Evolutionary conservation across 1,140 invertebrate genomes (phyloP), one percentile per base, ranked within the genome.

Genomic region (Drosophila kanapiae): DNA sequence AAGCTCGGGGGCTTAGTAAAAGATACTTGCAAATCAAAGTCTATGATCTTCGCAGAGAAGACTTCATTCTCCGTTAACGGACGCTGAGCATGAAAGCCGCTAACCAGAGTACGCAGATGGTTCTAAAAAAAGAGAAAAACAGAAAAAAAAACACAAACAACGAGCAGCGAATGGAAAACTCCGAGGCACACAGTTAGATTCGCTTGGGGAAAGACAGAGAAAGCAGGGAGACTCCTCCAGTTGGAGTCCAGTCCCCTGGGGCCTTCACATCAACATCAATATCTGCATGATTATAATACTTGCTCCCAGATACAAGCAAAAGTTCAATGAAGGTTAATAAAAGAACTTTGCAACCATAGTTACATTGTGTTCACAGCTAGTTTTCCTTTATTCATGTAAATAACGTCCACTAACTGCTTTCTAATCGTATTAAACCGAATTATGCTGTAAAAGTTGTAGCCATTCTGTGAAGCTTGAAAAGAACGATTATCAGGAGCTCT

Each of bases 81-180:
- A 31, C 37, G 40, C 31, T 35, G 43, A 71, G 42, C 67, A 69
- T 69, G 37, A 16, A 33, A 48, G 33, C 27, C 43, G 27, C 35
- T 3, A n/a, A 14, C 14, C 23, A n/a, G 38, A 40, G 14, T 40
- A 0, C 23, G 38, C 14, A 40, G 18, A 54, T 40, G 53, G 51
- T 70, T 72, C 67, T 72, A 14, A 33, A 33, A 7, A 6, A 29
- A 16, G n/a, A n/a, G n/a, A 35, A 60, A 35, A 16, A 23, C 23
- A 23, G 23, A 23, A 29, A 40, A 47, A 38, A 38, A n/a, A n/a
- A n/a, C n/a, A 35, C 23, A 35, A 23, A 7, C 37, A 43, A 54
- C 37, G 16, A 60, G 37, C 54, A 60, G 45, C 37, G 67, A 72
- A 72, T 72, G 67, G 23, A 72, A 71, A 71, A 48, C 42, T 33